A percentile compares a stretch with the other conserved stretches of the same genome.
These are phyloP conservation scores for Drosophila biarmipes DNA, from an alignment of 1,140 invertebrate genomes.

Conservation along the genomic window DNA sequence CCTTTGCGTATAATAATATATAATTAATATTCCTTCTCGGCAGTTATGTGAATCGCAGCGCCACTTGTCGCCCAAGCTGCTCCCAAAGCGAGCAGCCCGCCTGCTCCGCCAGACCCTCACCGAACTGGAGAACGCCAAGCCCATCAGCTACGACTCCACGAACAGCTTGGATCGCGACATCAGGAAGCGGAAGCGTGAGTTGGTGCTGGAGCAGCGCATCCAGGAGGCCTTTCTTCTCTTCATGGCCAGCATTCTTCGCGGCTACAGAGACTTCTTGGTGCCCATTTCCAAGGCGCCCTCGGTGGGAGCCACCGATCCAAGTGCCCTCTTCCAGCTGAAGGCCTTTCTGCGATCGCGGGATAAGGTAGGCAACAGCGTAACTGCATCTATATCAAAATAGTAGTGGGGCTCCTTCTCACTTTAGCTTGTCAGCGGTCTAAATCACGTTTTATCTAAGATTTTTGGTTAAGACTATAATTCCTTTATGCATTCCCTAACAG, in stretches of 20 bases:
- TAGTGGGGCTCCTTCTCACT: too few species aligned
- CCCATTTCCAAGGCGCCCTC: constrained; percentile 98
- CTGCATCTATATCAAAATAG: too few species aligned
- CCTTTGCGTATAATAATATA: background rate
- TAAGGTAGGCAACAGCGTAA: constrained; percentile 83
- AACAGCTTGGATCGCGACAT: constrained; percentile 87
- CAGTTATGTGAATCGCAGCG: constrained; percentile 95
- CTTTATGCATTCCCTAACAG: constrained; percentile 73
- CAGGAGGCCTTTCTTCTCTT: constrained; percentile 99
- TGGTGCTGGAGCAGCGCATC: constrained; percentile 95
- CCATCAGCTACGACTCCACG: constrained; percentile 85
- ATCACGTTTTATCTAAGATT: too few species aligned
- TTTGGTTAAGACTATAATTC: too few species aligned
- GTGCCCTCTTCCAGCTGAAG: constrained; percentile 97
- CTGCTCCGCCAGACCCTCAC: constrained; percentile 90
- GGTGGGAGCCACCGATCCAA: constrained; percentile 96
- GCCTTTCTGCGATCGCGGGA: constrained; percentile 89
- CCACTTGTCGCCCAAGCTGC: constrained; percentile 91
- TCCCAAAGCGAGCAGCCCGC: constrained; percentile 95
- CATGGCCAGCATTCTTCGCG: constrained; percentile 96
- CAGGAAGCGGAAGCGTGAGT: constrained; percentile 87
- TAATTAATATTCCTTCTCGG: constrained; percentile 11
- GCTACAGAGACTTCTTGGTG: constrained; percentile 94
- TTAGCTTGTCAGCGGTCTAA: too few species aligned
- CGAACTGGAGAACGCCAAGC: constrained; percentile 86